phyloP scores from a whole-genome alignment of 2,113 vertebrate species.

The Carassius auratus region DNA sequence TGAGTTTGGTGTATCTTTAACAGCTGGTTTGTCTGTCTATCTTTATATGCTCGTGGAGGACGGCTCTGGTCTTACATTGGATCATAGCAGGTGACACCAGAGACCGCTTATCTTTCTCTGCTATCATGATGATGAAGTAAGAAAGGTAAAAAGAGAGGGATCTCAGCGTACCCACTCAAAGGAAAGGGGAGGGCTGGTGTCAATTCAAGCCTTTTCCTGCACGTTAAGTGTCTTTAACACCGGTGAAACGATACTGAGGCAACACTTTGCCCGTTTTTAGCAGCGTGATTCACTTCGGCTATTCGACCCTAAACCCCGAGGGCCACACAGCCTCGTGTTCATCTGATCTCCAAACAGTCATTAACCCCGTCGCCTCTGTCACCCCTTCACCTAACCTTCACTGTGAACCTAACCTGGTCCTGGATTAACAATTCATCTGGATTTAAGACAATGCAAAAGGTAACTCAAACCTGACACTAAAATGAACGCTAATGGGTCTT shows the following conservation, averaged over 20 bases:
- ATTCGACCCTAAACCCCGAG: slow-evolving; percentile 39
- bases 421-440: slow-evolving; percentile 53
- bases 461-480: slow-evolving; percentile 27
- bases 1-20: slow-evolving; percentile 13
- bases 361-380: slow-evolving; percentile 42
- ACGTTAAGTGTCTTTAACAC: slow-evolving; percentile 66
- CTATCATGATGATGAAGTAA: slow-evolving; percentile 50
- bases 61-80: slow-evolving; percentile 17
- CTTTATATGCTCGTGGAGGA: slow-evolving; percentile 29
- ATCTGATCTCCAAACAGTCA: slow-evolving; percentile 53
- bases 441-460: slow-evolving; percentile 36
- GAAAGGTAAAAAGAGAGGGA: slow-evolving; percentile 68
- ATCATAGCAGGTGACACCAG: slow-evolving; percentile 37
- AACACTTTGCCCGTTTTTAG: slow-evolving; percentile 61
- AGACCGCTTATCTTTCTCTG: slow-evolving; percentile 42
- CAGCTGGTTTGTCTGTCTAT: not conserved
- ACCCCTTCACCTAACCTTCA: slow-evolving; percentile 47
- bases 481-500: slow-evolving; percentile 38
- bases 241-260: slow-evolving; percentile 64
- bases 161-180: slow-evolving; percentile 36
- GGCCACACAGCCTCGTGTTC: slow-evolving; percentile 5
- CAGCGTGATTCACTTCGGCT: slow-evolving; percentile 57
- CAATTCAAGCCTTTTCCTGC: slow-evolving; percentile 63
- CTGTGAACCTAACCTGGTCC: slow-evolving; percentile 40
- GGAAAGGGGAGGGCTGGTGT: slow-evolving; percentile 67